Conservation (phyloP, 2,113 vertebrate species). For the Ctenomys sociabilis region DNA sequence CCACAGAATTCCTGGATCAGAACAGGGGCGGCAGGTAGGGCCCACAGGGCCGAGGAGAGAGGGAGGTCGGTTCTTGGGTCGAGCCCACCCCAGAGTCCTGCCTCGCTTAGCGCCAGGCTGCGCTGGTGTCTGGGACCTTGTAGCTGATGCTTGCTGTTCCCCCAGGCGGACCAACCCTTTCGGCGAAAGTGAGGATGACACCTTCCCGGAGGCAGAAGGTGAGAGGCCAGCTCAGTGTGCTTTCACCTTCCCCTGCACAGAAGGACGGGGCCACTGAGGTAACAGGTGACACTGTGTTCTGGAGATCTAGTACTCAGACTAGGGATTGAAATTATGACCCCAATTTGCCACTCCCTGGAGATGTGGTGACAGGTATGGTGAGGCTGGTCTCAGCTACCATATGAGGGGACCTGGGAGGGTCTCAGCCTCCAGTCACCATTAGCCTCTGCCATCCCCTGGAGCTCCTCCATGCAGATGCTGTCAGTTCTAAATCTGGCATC, state of each 20-base stretch:
- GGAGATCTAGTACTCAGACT: neutral
- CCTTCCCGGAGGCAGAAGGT: conserved; percentile 91
- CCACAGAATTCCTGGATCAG: conserved; percentile 95
- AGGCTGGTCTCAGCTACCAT: neutral
- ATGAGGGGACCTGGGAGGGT: too few relatives aligned
- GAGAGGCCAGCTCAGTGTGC: conserved; percentile 63
- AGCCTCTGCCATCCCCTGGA: neutral
- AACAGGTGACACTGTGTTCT: neutral
- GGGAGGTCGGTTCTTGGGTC: neutral
- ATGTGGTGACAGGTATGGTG: neutral
- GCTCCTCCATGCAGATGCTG: neutral
- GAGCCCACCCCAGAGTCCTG: neutral
- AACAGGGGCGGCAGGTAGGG: conserved; percentile 92
- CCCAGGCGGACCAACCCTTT: conserved; percentile 96
- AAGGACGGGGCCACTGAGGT: neutral
- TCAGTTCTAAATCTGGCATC: neutral
- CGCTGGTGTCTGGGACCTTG: too few relatives aligned
- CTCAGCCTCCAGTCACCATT: fast-evolving
- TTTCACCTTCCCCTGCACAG: neutral
- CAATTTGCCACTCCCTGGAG: neutral
- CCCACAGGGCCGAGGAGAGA: neutral
- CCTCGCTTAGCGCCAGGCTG: neutral
- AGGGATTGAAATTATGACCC: neutral
- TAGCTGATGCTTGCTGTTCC: neutral
- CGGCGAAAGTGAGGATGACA: conserved; percentile 93